These are phyloP conservation scores for Geothlypis trichas DNA, from an alignment of 2,113 vertebrate genomes.

Conservation along the genomic window DNA sequence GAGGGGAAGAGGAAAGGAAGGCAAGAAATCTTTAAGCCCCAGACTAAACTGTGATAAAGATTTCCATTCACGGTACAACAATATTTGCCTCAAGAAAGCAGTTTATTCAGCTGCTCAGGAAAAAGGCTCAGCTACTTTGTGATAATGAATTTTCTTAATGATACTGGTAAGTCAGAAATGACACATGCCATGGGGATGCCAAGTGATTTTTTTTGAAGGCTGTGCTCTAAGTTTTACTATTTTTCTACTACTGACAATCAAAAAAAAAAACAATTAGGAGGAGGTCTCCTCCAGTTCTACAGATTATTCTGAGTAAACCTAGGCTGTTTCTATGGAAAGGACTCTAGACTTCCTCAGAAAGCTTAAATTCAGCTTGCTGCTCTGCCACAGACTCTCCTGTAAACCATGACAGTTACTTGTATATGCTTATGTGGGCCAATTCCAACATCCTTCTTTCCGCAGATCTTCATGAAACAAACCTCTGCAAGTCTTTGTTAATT, in stretches of 20 bases:
- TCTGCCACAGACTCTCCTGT: neutral
- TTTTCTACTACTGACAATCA: neutral
- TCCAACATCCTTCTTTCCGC: neutral
- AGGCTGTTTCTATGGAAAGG: neutral
- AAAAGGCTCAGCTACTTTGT: neutral
- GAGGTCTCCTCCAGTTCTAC: neutral
- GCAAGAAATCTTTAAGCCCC: slow-evolving; percentile 23
- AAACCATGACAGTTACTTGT: neutral
- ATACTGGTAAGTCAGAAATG: neutral
- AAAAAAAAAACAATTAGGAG: neutral
- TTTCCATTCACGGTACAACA: neutral
- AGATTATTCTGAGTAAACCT: neutral
- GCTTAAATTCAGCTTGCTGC: neutral
- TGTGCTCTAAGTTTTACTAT: neutral
- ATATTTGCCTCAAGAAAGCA: slow-evolving; percentile 28
- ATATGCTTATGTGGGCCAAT: neutral
- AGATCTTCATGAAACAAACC: neutral
- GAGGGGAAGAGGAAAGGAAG: neutral
- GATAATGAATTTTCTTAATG: neutral
- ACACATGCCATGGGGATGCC: neutral
- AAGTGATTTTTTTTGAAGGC: neutral
- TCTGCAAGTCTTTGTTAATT: neutral
- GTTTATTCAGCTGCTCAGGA: slow-evolving; percentile 56
- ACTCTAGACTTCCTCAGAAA: neutral
- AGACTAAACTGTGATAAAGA: neutral